phyloP scores from a whole-genome alignment of 2,888 invertebrate genomes.

The Camponotus fellah region DNA sequence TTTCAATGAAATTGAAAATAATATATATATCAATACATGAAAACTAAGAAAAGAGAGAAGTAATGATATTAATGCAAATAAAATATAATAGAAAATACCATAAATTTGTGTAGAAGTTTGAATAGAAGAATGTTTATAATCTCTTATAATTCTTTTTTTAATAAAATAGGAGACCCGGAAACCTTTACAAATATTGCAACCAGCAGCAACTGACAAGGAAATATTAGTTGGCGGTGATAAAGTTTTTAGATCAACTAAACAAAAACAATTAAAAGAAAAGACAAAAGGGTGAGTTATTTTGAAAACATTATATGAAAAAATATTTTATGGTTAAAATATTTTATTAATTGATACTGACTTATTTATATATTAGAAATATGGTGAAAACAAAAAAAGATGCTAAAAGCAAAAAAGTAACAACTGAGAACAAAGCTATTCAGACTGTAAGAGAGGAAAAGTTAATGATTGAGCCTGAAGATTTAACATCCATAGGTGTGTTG shows the following conservation, averaged over 20 bases:
- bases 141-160: slow-evolving; percentile 48
- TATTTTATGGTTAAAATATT: background rate
- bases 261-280: slow-evolving; percentile 43
- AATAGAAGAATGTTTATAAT: background rate
- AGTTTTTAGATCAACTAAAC: slow-evolving; percentile 73
- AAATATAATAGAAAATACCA: background rate
- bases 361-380: slow-evolving; percentile 67
- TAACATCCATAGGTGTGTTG: slow-evolving; percentile 88
- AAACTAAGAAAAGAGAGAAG: background rate
- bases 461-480: slow-evolving; percentile 89
- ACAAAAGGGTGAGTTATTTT: slow-evolving; percentile 59
- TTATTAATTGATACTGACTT: background rate
- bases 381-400: slow-evolving; percentile 66
- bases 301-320: background rate
- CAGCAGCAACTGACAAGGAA: slow-evolving; percentile 91
- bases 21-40: background rate
- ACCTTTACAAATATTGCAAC: slow-evolving; percentile 92
- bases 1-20: background rate
- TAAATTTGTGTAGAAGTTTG: background rate
- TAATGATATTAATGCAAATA: background rate
- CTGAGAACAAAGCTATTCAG: slow-evolving; percentile 88
- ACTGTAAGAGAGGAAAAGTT: slow-evolving; percentile 86
- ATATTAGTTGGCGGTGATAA: slow-evolving; percentile 91
- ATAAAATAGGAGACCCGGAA: slow-evolving; percentile 86
- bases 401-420: slow-evolving; percentile 82